Conservation (phyloP, 2,113 vertebrate species). For the Mus pahari region DNA sequence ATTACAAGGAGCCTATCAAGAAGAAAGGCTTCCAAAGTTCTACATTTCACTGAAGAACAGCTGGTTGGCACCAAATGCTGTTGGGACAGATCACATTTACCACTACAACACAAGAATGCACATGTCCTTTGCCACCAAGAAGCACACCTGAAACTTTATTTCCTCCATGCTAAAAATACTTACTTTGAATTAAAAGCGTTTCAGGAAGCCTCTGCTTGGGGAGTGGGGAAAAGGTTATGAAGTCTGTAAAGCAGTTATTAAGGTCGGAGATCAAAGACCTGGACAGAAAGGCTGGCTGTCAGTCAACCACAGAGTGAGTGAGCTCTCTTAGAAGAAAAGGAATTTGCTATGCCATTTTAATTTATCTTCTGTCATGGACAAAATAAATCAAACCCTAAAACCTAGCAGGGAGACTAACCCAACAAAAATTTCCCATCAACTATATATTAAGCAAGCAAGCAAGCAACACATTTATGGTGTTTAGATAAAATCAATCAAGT, state of each 20-base stretch:
- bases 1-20: neutral
- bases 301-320: neutral
- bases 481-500: constrained; percentile 12
- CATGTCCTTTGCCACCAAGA: neutral
- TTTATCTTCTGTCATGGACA: neutral
- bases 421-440: neutral
- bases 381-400: neutral
- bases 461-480: neutral
- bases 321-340: neutral
- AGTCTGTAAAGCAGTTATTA: neutral
- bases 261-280: neutral
- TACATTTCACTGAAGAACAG: neutral
- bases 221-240: neutral
- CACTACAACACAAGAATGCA: fast-evolving
- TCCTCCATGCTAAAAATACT: constrained; percentile 35
- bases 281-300: neutral
- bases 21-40: neutral
- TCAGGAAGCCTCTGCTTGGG: neutral
- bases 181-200: constrained; percentile 34
- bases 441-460: neutral
- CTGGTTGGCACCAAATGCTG: neutral
- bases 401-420: neutral
- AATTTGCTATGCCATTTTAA: neutral
- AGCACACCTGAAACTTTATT: neutral
- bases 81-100: fast-evolving